These are phyloP conservation scores for Falco peregrinus DNA, from an alignment of 2,797 vertebrate species.

Conservation along the genomic window DNA sequence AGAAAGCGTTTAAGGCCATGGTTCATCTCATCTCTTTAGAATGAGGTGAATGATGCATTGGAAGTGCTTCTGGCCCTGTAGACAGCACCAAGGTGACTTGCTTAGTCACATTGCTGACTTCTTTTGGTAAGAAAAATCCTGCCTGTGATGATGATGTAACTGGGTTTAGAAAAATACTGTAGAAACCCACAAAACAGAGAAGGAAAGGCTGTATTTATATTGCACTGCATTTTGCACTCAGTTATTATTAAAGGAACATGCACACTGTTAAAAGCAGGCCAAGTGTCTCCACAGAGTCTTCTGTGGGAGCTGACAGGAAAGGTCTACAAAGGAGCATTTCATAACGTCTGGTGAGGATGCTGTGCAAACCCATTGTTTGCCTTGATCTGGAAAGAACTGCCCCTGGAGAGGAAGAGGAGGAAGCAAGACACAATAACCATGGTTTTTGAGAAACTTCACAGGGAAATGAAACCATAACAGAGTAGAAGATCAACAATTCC, in stretches of 20 bases:
- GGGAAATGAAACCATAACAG: conserved; percentile 60
- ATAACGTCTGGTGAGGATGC: conserved; percentile 26
- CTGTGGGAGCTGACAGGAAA: background rate
- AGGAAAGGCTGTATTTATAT: background rate
- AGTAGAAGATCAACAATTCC: background rate
- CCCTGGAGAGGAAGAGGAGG: conserved; percentile 60
- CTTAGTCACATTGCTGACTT: background rate
- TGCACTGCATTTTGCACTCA: background rate
- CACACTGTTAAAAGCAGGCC: background rate
- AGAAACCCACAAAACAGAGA: background rate
- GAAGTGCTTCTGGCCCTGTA: background rate
- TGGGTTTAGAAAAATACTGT: background rate
- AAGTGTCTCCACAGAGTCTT: background rate
- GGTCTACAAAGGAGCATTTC: conserved; percentile 2
- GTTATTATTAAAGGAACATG: background rate
- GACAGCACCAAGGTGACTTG: background rate
- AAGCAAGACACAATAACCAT: conserved; percentile 44
- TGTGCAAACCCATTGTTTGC: conserved; percentile 31
- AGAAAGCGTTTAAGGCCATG: background rate
- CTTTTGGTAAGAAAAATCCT: background rate
- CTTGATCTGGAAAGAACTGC: conserved; percentile 8
- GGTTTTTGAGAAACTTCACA: conserved; percentile 25
- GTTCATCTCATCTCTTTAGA: background rate
- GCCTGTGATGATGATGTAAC: background rate
- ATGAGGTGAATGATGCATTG: background rate